Base-by-base conservation (phyloP, 1,140 invertebrate genomes). In the Danaus melanippus region DNA sequence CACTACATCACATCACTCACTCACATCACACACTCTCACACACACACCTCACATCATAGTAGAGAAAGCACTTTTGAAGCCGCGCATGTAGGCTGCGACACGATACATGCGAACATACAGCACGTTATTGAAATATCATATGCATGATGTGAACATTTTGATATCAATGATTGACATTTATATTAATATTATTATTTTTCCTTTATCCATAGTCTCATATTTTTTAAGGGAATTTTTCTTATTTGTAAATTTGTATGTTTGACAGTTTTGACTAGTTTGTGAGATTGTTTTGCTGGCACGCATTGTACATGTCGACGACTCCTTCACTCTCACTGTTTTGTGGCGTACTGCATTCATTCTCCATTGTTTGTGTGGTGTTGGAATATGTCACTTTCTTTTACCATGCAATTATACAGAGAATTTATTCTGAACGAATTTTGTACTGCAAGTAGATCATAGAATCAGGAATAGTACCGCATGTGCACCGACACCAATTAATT, bases 41-140 rank as follows among this genome's bases (percentile, higher is more conserved):
- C 10, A 12, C 12, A 12, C 12, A 12, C 10, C 46, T 17, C 46
- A 47, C 15, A 21, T 21, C n/a, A 47, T 21, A 11, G 15, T 9
- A 46, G 44, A 65, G 56, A 60, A n/a, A 21, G 3, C 44, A 45
- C 40, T 39, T 46, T 32, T 2, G 21, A 32, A 1, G 21, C 21
- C 21, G 21, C 21, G 21, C 79, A 82, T 79, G 79, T 82, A 79
- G 74, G 70, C 62, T 74, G 74, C 21, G 21, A 32, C 21, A 32
- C 21, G 21, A 32, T 32, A 32, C 21, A 32, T 63, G 21, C 62
- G 59, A 51, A 42, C 21, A 32, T 32, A 32, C 21, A 32, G 21
- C 21, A 32, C 21, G 40, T 41, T 49, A 21, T 42, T 53, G 39
- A 54, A 8, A 50, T 39, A 10, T 2, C 50, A 53, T 48, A 17